Conservation (phyloP, 2,797 vertebrate species). For the Ctenochaetus hawaiiensis region DNA sequence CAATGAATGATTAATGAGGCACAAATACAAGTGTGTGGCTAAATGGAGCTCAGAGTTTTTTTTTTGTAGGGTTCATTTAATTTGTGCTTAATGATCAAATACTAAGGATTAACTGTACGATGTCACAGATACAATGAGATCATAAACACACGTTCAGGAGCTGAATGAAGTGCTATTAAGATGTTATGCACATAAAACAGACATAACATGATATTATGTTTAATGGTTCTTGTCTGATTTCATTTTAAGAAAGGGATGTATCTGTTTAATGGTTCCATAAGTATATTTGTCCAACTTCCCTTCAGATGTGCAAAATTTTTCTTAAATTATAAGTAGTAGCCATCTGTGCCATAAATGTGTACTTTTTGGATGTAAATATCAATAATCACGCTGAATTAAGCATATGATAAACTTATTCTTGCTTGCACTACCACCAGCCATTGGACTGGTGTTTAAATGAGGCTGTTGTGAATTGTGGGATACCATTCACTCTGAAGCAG, state of each 20-base stretch:
- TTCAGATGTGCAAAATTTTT: not conserved
- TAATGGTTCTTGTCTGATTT: not conserved
- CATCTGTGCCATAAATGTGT: conserved; percentile 1
- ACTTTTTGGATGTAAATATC: not conserved
- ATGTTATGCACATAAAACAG: conserved; percentile 9
- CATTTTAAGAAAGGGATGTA: not conserved
- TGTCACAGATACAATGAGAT: not conserved
- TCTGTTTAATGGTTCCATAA: not conserved
- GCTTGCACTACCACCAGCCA: not conserved
- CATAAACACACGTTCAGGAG: not conserved
- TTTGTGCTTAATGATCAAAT: conserved; percentile 23
- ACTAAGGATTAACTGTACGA: not conserved
- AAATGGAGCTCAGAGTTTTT: not conserved
- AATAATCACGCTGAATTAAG: conserved; percentile 6
- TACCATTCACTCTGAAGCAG: no score
- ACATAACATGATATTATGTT: conserved; percentile 1
- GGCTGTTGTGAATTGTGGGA: not conserved
- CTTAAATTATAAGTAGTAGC: not conserved
- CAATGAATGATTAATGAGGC: conserved; percentile 23
- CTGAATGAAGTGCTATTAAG: conserved; percentile 5
- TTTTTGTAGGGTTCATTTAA: not conserved
- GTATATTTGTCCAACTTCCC: not conserved
- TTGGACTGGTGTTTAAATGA: not conserved
- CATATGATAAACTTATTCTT: not conserved
- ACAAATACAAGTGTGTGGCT: not conserved